Evolutionary conservation across 1,140 invertebrate genomes (phyloP).

Genomic region (Bombus pyrosoma): DNA sequence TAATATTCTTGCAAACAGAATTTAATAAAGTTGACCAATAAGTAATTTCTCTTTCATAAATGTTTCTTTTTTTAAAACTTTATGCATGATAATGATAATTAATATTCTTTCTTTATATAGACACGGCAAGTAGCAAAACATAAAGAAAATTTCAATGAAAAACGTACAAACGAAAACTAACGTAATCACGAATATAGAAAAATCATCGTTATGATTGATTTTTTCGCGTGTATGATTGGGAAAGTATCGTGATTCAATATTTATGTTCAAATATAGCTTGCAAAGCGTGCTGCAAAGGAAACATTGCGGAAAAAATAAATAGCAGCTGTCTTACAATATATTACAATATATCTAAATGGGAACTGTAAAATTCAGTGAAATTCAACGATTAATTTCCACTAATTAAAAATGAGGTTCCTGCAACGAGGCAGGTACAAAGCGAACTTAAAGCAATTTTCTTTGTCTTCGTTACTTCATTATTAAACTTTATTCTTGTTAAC

Average conservation of each 20-base stretch:
- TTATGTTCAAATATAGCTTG: neutral
- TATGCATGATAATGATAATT: neutral
- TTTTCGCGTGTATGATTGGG: too few species aligned
- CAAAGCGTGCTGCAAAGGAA: neutral
- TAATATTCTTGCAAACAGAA: neutral
- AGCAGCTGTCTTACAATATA: neutral
- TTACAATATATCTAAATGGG: neutral
- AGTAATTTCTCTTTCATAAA: neutral
- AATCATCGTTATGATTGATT: neutral
- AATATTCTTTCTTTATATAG: neutral
- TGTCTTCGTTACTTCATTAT: neutral
- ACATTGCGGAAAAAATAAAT: neutral
- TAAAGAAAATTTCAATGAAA: neutral
- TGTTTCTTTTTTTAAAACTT: too few species aligned
- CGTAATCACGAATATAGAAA: neutral
- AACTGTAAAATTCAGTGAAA: neutral
- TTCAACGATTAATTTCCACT: neutral
- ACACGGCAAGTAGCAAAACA: neutral
- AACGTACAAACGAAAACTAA: too few species aligned
- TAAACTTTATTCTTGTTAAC: neutral
- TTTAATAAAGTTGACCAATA: neutral
- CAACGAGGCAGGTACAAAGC: too few species aligned
- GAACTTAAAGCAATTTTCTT: slow-evolving; percentile 7
- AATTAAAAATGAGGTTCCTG: neutral
- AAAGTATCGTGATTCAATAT: neutral